phyloP scores from a whole-genome alignment of 2,888 invertebrate genomes.

The Xylota sylvarum region DNA sequence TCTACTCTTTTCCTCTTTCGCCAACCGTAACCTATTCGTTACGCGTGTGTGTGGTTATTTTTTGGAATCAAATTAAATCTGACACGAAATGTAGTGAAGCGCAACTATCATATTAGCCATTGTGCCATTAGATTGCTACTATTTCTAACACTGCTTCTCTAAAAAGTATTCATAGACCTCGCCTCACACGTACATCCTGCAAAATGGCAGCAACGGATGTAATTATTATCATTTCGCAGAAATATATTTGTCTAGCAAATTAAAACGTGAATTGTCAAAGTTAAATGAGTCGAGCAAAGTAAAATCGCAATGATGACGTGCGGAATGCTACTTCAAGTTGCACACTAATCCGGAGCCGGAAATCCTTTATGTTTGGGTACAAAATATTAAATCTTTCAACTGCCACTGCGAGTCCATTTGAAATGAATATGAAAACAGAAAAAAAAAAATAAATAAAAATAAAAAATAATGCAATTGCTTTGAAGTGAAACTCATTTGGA shows the following conservation, averaged over 20 bases:
- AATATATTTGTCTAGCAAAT: constrained; percentile 54
- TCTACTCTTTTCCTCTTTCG: neutral
- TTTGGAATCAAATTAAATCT: constrained; percentile 55
- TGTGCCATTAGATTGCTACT: constrained; percentile 7
- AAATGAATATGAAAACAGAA: constrained; percentile 14
- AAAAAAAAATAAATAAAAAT: neutral
- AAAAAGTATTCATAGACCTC: constrained; percentile 22
- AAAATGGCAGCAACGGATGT: constrained; percentile 29
- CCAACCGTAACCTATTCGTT: neutral
- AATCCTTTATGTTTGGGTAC: constrained; percentile 4
- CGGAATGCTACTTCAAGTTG: constrained; percentile 9
- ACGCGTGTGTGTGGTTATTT: constrained; percentile 37
- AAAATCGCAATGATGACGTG: constrained; percentile 30
- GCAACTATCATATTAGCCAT: constrained; percentile 27
- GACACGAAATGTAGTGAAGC: constrained; percentile 2
- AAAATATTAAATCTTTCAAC: constrained; percentile 32
- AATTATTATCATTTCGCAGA: constrained; percentile 42
- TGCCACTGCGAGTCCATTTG: constrained; percentile 7
- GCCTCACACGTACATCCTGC: neutral
- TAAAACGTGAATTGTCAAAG: constrained; percentile 50
- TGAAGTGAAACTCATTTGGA: constrained; percentile 50
- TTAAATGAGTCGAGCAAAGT: constrained; percentile 49
- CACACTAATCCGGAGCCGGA: constrained; percentile 7
- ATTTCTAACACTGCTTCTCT: neutral
- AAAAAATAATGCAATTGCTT: constrained; percentile 23